Percentiles rank a stretch among this genome's conserved stretches.
Evolutionary conservation across 2,113 vertebrate genomes (phyloP).

Genomic region (Zosterops lateralis): DNA sequence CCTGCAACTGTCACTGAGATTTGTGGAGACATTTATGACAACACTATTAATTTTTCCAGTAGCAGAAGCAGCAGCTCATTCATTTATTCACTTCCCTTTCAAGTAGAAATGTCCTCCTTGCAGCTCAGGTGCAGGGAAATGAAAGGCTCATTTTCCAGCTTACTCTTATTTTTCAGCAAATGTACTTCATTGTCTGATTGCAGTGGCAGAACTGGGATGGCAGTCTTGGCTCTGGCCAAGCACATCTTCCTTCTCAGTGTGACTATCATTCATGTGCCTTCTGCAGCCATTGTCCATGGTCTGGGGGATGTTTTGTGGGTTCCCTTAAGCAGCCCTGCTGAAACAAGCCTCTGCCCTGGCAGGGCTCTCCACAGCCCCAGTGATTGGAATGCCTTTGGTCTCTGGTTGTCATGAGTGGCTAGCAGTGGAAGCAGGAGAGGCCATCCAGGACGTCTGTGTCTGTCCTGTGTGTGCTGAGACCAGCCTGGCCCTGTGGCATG

Average conservation of each 20-base stretch:
- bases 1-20: background rate
- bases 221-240: background rate
- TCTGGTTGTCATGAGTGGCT: background rate
- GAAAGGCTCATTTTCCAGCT: background rate
- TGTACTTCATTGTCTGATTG: background rate
- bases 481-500: background rate
- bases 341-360: background rate
- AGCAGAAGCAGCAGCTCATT: background rate
- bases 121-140: background rate
- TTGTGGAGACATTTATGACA: background rate
- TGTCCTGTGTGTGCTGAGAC: background rate
- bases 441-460: background rate
- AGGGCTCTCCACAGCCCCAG: background rate
- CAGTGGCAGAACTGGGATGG: background rate
- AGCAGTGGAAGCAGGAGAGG: background rate
- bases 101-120: background rate
- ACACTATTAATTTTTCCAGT: background rate
- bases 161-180: background rate
- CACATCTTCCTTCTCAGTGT: background rate
- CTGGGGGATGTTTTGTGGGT: background rate
- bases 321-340: background rate
- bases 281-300: background rate
- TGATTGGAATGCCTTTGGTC: background rate
- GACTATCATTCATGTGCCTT: fast-evolving
- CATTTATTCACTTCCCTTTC: background rate